Base-by-base conservation (phyloP, 2,797 vertebrate genomes). In the Falco cherrug region DNA sequence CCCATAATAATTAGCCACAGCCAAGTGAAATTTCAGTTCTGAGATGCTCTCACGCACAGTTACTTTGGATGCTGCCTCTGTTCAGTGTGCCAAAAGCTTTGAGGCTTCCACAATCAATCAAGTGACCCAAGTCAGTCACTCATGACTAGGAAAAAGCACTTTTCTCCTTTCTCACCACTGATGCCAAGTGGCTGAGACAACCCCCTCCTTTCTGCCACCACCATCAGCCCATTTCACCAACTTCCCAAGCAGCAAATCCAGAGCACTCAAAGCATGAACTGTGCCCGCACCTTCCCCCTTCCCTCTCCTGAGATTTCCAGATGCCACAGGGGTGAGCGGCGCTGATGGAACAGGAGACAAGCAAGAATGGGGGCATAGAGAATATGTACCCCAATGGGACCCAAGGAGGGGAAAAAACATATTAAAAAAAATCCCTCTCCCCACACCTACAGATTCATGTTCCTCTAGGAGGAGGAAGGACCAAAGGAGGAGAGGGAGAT, bases 1-100 rank as follows among this genome's bases (percentile, higher is more conserved):
- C 70, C 89, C 95, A 97, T 93, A 97, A 93, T 85, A 96, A 97
- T 95, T 94, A 97, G 84, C 68, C 87, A 83, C 60, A 86, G 64
- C 41, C 6, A 5, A 95, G 85, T 9, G 7, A 90, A 93, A 89
- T 65, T 92, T 94, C 92, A 71, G 71, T 87, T 75, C 68, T 56
- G 67, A 14, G 71, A 90, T 56, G 39, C 67, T 90, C 87, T 88
- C 87, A 60, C 10, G 5, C 77, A 79, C 63, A 75, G 78, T 92
- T 87, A 68, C 87, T 96, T 94, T 96, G 95, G 84, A 97, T 78
- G 65, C 78, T 71, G 84, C 63, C 84, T 81, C 83, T 0, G 0
- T 61, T 93, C 35, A 76, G 71, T 2, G 29, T 91, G 95, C 94
- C 94, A 96, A 95, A 93, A 93, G 83, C 93, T 96, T 93, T 94